Evolutionary conservation across 1,140 invertebrate species (phyloP).

Genomic region (Polyergus mexicanus): DNA sequence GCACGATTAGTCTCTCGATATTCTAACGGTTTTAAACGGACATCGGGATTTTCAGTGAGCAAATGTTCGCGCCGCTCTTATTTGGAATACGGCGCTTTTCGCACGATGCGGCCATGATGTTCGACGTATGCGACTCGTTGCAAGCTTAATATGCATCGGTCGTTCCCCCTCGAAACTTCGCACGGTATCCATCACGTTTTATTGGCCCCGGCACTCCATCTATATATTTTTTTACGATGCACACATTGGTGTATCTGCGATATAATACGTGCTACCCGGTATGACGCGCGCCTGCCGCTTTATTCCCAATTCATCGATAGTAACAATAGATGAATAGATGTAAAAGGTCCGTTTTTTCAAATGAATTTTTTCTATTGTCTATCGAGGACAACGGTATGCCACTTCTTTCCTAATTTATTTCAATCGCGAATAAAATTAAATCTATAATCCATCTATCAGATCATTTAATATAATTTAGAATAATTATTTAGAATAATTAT

Average conservation of each 20-base stretch:
- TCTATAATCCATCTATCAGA: too few species aligned
- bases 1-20: neutral
- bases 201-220: slow-evolving; percentile 41
- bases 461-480: too few species aligned
- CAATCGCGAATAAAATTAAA: neutral
- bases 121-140: slow-evolving; percentile 10
- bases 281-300: slow-evolving; percentile 23
- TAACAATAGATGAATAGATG: slow-evolving; percentile 43
- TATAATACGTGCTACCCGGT: slow-evolving; percentile 27
- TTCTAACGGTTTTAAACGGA: neutral
- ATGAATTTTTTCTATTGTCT: slow-evolving; percentile 18
- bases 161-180: slow-evolving; percentile 28
- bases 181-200: slow-evolving; percentile 56
- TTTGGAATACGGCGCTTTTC: slow-evolving; percentile 3
- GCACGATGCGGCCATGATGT: neutral
- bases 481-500: too few species aligned
- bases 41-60: neutral
- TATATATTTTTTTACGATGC: slow-evolving; percentile 47
- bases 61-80: neutral
- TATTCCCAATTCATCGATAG: slow-evolving; percentile 33
- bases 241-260: slow-evolving; percentile 25
- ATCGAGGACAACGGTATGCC: neutral
- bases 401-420: neutral
- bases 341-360: slow-evolving; percentile 26
- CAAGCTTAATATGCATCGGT: slow-evolving; percentile 46